A percentile compares a stretch with the other conserved stretches of the same genome.
phyloP scores from a whole-genome alignment of 2,113 vertebrate genomes.

The Anoplopoma fimbria region DNA sequence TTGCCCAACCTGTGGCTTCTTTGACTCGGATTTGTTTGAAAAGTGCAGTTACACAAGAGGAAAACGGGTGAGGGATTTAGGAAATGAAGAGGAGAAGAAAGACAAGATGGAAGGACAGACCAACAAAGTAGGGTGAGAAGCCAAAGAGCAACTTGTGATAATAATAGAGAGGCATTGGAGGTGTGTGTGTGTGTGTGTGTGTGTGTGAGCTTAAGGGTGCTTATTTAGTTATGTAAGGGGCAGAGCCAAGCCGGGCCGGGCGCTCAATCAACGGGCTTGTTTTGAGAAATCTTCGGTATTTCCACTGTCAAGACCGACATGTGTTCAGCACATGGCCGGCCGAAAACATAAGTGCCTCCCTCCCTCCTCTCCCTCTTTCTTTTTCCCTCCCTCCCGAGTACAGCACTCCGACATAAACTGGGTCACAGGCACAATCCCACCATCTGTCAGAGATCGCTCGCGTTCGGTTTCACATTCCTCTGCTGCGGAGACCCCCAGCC shows the following conservation, averaged over 20 bases:
- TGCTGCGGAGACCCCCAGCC: conserved; percentile 53
- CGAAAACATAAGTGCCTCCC: conserved; percentile 54
- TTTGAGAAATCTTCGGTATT: conserved; percentile 75
- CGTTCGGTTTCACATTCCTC: conserved; percentile 79
- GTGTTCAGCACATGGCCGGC: conserved; percentile 80
- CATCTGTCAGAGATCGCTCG: conserved; percentile 74
- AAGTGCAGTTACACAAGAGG: conserved; percentile 37
- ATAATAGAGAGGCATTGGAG: conserved; percentile 59
- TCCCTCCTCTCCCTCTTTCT: conserved; percentile 14
- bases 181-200: not conserved
- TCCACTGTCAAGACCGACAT: conserved; percentile 77
- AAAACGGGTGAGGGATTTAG: conserved; percentile 15
- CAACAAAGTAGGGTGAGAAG: conserved; percentile 3
- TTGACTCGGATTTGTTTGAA: conserved; percentile 33
- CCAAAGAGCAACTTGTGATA: conserved; percentile 50
- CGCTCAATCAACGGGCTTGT: conserved; percentile 69
- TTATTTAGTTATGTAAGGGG: conserved; percentile 78
- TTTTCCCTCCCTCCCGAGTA: conserved; percentile 24
- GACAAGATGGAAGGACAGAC: conserved; percentile 17
- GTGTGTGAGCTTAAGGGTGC: conserved; percentile 25
- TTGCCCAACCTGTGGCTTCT: conserved; percentile 28
- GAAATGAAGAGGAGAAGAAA: conserved; percentile 12
- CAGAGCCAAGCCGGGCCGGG: conserved; percentile 36
- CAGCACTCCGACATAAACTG: too few relatives aligned
- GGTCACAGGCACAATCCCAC: conserved; percentile 77